Percentiles rank a stretch among this genome's conserved stretches.
These are phyloP conservation scores for Tursiops truncatus DNA, from an alignment of 2,113 vertebrate species.

Conservation along the genomic window DNA sequence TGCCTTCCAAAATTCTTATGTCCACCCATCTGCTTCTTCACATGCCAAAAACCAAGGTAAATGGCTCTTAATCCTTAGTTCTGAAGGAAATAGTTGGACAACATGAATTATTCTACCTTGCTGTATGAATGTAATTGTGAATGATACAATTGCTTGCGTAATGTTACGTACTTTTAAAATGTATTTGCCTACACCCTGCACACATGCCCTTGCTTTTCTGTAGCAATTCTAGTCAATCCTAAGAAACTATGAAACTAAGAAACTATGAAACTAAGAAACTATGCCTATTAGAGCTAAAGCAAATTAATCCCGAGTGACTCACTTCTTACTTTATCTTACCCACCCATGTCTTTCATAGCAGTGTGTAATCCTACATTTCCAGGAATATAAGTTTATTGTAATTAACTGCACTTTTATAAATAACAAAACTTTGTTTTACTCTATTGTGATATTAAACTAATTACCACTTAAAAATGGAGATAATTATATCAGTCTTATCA, in stretches of 20 bases:
- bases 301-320: neutral
- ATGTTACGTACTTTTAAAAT: neutral
- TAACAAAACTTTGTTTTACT: constrained; percentile 29
- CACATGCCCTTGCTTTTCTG: neutral
- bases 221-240: neutral
- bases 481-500: neutral
- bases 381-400: neutral
- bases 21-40: constrained; percentile 65
- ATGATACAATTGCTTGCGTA: neutral
- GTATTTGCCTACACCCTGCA: neutral
- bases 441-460: constrained; percentile 10
- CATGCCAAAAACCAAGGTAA: constrained; percentile 45
- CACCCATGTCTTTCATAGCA: neutral
- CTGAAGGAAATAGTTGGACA: neutral
- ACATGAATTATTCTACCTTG: neutral
- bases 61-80: constrained; percentile 37
- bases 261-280: neutral
- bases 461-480: neutral
- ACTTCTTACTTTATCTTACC: neutral
- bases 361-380: neutral
- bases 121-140: neutral
- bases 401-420: neutral
- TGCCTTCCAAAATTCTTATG: constrained; percentile 39
- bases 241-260: neutral
- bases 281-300: neutral